Conservation (phyloP, 2,888 invertebrate genomes). For the Oxytorus armatus region DNA sequence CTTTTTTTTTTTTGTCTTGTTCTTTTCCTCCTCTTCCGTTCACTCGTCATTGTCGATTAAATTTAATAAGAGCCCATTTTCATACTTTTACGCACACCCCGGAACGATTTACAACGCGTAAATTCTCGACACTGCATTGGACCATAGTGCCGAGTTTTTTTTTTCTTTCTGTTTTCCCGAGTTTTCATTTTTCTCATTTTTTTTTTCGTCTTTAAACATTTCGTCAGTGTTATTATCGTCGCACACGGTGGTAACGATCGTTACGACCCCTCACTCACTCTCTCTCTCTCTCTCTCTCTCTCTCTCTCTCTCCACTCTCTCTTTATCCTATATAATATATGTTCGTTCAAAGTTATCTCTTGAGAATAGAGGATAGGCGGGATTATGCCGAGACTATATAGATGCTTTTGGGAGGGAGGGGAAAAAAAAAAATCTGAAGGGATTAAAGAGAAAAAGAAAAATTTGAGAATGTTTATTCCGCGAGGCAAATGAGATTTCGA, state of each 20-base stretch:
- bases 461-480: too few relatives aligned
- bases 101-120: slow-evolving; percentile 32
- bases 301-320: too few relatives aligned
- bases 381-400: slow-evolving; percentile 2
- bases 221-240: slow-evolving; percentile 67
- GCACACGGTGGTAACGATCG: slow-evolving; percentile 66
- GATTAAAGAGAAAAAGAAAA: too few relatives aligned
- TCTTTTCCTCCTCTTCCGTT: slow-evolving; percentile 41
- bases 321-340: slow-evolving; percentile 8
- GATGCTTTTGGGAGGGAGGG: neutral
- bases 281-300: too few relatives aligned
- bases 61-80: slow-evolving; percentile 64
- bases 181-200: slow-evolving; percentile 36
- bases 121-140: slow-evolving; percentile 17
- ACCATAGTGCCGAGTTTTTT: slow-evolving; percentile 31
- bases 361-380: slow-evolving; percentile 30
- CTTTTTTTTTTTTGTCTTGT: slow-evolving; percentile 35
- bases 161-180: neutral
- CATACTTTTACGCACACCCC: slow-evolving; percentile 47
- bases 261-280: too few relatives aligned
- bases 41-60: slow-evolving; percentile 53
- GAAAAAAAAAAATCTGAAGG: too few relatives aligned
- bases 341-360: slow-evolving; percentile 55
- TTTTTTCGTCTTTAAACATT: slow-evolving; percentile 51
- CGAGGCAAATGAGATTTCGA: too few relatives aligned